Conservation (phyloP, 1,140 invertebrate genomes). For the Gryllus bimaculatus region DNA sequence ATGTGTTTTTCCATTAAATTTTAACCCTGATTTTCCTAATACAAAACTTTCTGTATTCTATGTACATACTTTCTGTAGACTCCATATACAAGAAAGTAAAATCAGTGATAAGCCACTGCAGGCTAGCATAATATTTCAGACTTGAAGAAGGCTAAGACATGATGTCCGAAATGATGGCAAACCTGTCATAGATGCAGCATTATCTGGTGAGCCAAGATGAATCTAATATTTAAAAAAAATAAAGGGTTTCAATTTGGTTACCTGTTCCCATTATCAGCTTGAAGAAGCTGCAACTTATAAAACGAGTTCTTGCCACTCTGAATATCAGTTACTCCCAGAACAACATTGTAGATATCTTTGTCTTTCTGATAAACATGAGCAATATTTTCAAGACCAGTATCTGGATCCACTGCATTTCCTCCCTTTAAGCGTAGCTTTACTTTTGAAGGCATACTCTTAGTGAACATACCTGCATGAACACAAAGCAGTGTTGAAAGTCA, state of each 20-base stretch:
- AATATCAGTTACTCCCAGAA: constrained; percentile 79
- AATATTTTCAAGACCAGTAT: constrained; percentile 65
- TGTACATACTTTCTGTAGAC: too few species aligned
- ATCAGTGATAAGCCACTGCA: too few species aligned
- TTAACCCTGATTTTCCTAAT: too few species aligned
- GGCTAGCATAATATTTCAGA: too few species aligned
- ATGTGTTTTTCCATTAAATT: too few species aligned
- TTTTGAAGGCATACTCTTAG: constrained; percentile 30
- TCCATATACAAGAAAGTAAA: too few species aligned
- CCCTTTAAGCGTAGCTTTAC: constrained; percentile 77
- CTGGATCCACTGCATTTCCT: constrained; percentile 82
- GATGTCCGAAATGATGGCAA: too few species aligned
- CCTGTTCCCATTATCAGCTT: constrained; percentile 57
- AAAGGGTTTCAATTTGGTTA: constrained; percentile 32
- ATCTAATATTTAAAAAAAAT: neutral
- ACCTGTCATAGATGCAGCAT: neutral
- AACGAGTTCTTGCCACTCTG: constrained; percentile 82
- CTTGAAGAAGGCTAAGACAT: too few species aligned
- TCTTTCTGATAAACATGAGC: constrained; percentile 67
- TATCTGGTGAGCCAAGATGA: neutral
- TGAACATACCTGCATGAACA: constrained; percentile 22
- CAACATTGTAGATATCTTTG: constrained; percentile 60
- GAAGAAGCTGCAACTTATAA: constrained; percentile 88
- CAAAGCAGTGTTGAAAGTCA: too few species aligned
- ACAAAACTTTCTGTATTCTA: too few species aligned